Evolutionary conservation across 2,113 vertebrate species (phyloP), one percentile per base, ranked within the genome.

Genomic region (Excalfactoria chinensis): DNA sequence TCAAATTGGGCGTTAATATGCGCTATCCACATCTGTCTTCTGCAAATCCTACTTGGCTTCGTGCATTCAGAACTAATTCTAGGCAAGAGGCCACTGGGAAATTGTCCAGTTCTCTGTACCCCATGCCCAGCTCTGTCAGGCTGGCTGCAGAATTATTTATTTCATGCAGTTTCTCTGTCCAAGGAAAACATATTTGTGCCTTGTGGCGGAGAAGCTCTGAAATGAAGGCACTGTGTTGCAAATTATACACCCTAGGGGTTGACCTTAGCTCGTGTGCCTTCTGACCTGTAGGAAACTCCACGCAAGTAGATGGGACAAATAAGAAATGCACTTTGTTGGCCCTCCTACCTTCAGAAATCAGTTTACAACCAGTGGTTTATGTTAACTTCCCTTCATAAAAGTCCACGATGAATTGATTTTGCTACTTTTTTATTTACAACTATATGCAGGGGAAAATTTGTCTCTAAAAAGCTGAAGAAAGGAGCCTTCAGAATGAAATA

Each of bases 71-170:
- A 96, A 98, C 91, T 88, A 97, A 95, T 97, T 98, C 97, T 85
- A 96, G 98, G 98, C 98, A 95, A 88, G 80, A 81, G 93, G 98
- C 98, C 98, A 97, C 96, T 73, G 97, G 97, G 98, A 98, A 95
- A 37, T 92, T 84, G 94, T 96, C 97, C 97, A 95, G 97, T 91
- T 96, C 95, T 96, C 96, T 96, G 95, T 96, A 96, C 97, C 97
- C 97, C 86, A 85, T 98, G 97, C 97, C 97, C 97, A 97, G 90
- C 93, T 96, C 97, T 97, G 97, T 97, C 97, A 98, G 96, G 92
- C 97, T 97, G 97, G 96, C 97, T 85, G 96, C 96, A 97, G 95
- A 95, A 96, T 98, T 95, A 98, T 98, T 98, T 98, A 97, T 98
- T 98, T 98, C 96, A 90, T 95, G 77, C 95, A 69, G 80, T 73